phyloP scores from a whole-genome alignment of 2,113 vertebrate species.

The Rostratula benghalensis region DNA sequence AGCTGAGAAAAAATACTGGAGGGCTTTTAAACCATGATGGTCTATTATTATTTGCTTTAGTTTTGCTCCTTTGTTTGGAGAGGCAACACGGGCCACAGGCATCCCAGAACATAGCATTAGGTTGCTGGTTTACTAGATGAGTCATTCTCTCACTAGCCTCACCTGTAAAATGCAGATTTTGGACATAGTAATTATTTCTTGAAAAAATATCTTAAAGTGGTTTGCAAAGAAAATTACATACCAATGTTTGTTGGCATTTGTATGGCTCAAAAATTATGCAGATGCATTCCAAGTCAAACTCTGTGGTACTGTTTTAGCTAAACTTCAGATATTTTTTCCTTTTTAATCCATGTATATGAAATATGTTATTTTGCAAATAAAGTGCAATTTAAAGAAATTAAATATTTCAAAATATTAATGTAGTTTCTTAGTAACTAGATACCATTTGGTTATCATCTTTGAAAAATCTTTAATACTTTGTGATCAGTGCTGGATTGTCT shows the following conservation, averaged over 20 bases:
- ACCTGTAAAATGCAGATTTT: not conserved
- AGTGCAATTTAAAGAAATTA: not conserved
- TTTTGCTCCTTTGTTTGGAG: not conserved
- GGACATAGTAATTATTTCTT: not conserved
- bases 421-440: not conserved
- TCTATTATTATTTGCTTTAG: not conserved
- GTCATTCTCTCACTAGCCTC: not conserved
- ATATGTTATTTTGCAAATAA: not conserved
- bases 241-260: not conserved
- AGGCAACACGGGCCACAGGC: not conserved
- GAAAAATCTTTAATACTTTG: not conserved
- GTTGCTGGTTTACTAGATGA: not conserved
- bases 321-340: not conserved
- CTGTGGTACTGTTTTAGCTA: not conserved
- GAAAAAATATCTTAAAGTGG: not conserved
- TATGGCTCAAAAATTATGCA: not conserved
- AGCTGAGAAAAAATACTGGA: not conserved
- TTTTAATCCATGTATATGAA: not conserved
- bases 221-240: not conserved
- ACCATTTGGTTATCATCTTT: not conserved
- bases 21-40: not conserved
- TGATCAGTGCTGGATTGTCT: not conserved
- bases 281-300: not conserved
- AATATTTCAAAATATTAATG: not conserved
- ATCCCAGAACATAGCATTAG: not conserved